Conservation (phyloP, 2,888 invertebrate species). For the Antheraea assamensis region DNA sequence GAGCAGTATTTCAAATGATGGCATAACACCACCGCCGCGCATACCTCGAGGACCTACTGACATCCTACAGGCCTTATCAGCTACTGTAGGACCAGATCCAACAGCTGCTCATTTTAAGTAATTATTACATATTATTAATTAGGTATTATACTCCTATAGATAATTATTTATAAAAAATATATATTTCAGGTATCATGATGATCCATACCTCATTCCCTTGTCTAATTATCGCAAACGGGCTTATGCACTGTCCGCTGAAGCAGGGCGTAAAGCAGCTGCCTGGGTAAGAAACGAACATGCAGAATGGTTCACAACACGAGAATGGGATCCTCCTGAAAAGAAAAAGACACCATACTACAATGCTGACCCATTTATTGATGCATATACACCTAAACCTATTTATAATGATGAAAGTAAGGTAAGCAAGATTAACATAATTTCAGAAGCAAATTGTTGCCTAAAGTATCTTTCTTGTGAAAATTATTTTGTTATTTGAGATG, state of each 20-base stretch:
- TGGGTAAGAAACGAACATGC: slow-evolving; percentile 90
- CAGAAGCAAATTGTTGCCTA: too few species aligned
- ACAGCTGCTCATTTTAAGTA: slow-evolving; percentile 93
- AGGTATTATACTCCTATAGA: not conserved
- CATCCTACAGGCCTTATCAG: slow-evolving; percentile 89
- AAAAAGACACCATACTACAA: slow-evolving; percentile 69
- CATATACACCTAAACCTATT: slow-evolving; percentile 85
- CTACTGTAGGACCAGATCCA: slow-evolving; percentile 89
- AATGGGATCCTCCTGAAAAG: slow-evolving; percentile 84
- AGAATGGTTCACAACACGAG: slow-evolving; percentile 84
- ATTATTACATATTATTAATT: slow-evolving; percentile 21
- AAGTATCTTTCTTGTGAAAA: too few species aligned
- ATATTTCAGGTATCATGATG: slow-evolving; percentile 90
- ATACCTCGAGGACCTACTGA: slow-evolving; percentile 91
- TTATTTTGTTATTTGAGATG: too few species aligned
- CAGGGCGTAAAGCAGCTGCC: slow-evolving; percentile 92
- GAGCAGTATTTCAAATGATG: slow-evolving; percentile 57
- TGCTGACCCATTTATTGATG: slow-evolving; percentile 85
- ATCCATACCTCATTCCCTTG: slow-evolving; percentile 91
- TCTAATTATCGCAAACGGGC: slow-evolving; percentile 86
- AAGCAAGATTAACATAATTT: slow-evolving; percentile 12
- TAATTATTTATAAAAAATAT: not conserved
- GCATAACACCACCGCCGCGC: slow-evolving; percentile 83
- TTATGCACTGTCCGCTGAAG: slow-evolving; percentile 91
- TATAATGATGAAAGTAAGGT: slow-evolving; percentile 88